These are phyloP conservation scores for Xestia ashworthii DNA, from an alignment of 2,888 invertebrate genomes.

Conservation along the genomic window DNA sequence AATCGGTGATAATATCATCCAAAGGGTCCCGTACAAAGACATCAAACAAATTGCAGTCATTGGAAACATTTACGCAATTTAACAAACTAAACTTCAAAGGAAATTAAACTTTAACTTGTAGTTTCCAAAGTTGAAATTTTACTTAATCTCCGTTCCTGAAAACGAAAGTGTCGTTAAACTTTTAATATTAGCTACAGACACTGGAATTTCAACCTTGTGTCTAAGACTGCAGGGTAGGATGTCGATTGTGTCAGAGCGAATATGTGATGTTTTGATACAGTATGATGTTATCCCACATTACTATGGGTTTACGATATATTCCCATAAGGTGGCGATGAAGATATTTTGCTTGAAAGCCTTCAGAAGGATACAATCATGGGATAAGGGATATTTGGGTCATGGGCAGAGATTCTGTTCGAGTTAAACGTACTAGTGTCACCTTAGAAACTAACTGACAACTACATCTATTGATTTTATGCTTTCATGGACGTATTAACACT, in stretches of 20 bases:
- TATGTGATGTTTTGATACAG: constrained; percentile 31
- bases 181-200: constrained; percentile 36
- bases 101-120: not conserved
- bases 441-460: not conserved
- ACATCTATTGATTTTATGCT: not conserved
- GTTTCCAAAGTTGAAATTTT: not conserved
- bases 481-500: not conserved
- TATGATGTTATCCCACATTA: constrained; percentile 14
- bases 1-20: constrained; percentile 32
- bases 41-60: constrained; percentile 57
- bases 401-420: not conserved
- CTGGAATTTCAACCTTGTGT: not conserved
- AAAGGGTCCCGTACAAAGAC: constrained; percentile 47
- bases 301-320: constrained; percentile 56
- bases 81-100: constrained; percentile 3
- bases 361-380: not conserved
- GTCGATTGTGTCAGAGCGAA: not conserved
- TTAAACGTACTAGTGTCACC: not conserved
- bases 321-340: constrained; percentile 10
- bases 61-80: constrained; percentile 50
- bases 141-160: constrained; percentile 33
- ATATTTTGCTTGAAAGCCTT: constrained; percentile 17
- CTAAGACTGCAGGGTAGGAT: fast-evolving
- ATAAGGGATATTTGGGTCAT: constrained; percentile 1
- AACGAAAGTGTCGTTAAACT: constrained; percentile 63